Evolutionary conservation across 2,797 vertebrate species (phyloP), one percentile per base, ranked within the genome.

Genomic region (Podargus strigoides): DNA sequence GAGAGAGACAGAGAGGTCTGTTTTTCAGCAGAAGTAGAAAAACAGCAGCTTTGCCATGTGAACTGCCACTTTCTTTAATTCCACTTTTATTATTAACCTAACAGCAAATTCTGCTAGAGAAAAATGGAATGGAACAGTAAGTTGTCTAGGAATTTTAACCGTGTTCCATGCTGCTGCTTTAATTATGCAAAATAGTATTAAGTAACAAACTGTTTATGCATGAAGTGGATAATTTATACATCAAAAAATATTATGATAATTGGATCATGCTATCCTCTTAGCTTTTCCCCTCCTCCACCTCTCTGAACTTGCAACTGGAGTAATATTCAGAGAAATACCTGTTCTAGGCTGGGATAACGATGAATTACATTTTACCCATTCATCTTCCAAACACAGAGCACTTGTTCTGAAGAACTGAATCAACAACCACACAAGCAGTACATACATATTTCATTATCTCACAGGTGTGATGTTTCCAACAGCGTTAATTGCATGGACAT

Each of bases 131-230:
- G 20, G 26, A 93, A 85, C 4, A 87, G 4, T 34, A 82, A 75
- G 9, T 52, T 77, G n/a, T n/a, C 46, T 44, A 36, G 34, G 52
- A 94, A 10, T 39, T 94, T 87, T 68, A 84, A 78, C 32, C 27
- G 22, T 13, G 11, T 58, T 64, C 26, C 13, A 74, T 23, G 11
- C 27, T 77, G 55, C 52, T 85, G 39, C 26, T 92, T 92, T 83
- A 94, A 90, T 87, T 89, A 92, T 50, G 80, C 28, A 95, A 94
- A 93, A 77, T 4, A 87, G 44, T 59, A 85, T 70, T 90, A 92
- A 84, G 41, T 79, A 94, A 89, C 64, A 82, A 87, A 52, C 49
- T 83, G 60, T 70, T 90, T 90, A 93, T 66, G 39, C 68, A 74
- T 60, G 3, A 82, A 89, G 21, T 56, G 14, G 19, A 24, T 80